Conservation (phyloP, 2,888 invertebrate genomes). For the Phragmatobia fuliginosa region DNA sequence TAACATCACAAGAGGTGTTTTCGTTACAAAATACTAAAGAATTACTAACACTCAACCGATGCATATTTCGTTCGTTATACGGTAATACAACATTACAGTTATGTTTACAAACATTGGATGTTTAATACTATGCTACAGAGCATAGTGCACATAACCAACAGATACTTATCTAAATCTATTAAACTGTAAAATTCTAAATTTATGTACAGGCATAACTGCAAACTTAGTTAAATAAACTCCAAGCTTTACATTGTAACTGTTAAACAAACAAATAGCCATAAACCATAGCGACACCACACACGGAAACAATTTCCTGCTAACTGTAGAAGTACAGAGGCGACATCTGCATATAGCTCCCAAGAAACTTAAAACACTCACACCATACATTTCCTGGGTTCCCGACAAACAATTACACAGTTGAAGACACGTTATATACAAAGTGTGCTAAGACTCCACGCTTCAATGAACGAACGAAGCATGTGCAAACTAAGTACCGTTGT, state of each 20-base stretch:
- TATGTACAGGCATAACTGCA: background rate
- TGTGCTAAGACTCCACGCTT: background rate
- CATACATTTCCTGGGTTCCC: slow-evolving; percentile 9
- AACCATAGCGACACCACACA: background rate
- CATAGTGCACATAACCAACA: too few species aligned
- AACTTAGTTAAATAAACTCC: background rate
- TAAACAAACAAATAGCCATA: slow-evolving; percentile 1
- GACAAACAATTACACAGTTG: slow-evolving; percentile 13
- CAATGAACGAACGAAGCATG: slow-evolving; percentile 12
- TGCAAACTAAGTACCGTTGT: background rate
- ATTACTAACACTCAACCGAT: background rate
- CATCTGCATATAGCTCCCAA: slow-evolving; percentile 10
- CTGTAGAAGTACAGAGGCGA: background rate
- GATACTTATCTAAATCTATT: background rate
- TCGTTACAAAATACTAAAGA: background rate
- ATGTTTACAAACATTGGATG: too few species aligned
- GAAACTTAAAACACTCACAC: slow-evolving; percentile 7
- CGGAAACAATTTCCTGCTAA: background rate
- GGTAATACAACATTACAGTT: too few species aligned
- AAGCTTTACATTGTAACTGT: background rate
- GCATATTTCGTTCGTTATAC: too few species aligned
- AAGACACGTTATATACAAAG: background rate
- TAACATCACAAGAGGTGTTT: too few species aligned
- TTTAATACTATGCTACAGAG: too few species aligned
- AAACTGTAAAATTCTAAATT: background rate